phyloP scores from a whole-genome alignment of 2,888 invertebrate species.

The Kuschelorhynchus macadamiae region DNA sequence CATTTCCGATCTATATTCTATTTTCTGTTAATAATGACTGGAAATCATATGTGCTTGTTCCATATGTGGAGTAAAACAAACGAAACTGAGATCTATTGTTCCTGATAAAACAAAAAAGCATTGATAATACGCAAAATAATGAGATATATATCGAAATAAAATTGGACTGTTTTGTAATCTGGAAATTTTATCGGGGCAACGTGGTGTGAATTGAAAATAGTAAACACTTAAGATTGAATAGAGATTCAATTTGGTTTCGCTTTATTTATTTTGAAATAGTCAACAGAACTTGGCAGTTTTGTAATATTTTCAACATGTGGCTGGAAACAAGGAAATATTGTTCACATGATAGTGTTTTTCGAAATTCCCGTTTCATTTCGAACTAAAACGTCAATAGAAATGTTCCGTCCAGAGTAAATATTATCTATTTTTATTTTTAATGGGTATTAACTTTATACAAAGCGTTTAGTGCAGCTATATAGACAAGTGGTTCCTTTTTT shows the following conservation, averaged over 20 bases:
- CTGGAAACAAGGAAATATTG: too few species aligned
- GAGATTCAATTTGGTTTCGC: constrained; percentile 55
- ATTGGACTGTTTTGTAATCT: constrained; percentile 57
- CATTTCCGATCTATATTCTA: too few species aligned
- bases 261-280: constrained; percentile 23
- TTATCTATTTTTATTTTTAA: too few species aligned
- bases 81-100: constrained; percentile 31
- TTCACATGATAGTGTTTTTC: too few species aligned
- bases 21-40: not conserved
- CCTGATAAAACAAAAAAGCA: constrained; percentile 28
- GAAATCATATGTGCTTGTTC: constrained; percentile 8
- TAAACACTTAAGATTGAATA: constrained; percentile 56
- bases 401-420: too few species aligned
- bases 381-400: too few species aligned
- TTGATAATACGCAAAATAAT: constrained; percentile 34
- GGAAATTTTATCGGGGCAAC: constrained; percentile 56
- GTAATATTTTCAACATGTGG: not conserved
- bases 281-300: constrained; percentile 16
- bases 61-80: constrained; percentile 20
- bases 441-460: too few species aligned
- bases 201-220: constrained; percentile 56
- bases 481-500: too few species aligned
- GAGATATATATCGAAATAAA: constrained; percentile 49
- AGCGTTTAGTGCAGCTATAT: too few species aligned
- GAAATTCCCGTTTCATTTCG: too few species aligned